These are phyloP conservation scores for Sceliomorpha sp. DNA, from an alignment of 2,888 invertebrate species.

Conservation along the genomic window DNA sequence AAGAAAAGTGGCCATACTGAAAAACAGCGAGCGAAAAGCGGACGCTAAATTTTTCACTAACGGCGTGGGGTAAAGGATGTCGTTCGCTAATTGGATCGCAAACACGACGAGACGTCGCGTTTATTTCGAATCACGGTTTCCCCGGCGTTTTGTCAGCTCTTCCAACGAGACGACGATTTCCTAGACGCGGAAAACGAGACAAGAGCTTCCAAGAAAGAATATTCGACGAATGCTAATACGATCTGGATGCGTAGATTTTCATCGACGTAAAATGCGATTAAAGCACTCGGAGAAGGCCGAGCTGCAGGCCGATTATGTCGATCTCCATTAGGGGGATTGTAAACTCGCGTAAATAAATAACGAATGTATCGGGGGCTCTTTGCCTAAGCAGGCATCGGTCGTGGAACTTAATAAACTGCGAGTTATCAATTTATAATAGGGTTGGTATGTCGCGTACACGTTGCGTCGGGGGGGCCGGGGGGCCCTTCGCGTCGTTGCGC, in stretches of 20 bases:
- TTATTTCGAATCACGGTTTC: no score
- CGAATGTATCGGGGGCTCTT: slow-evolving; percentile 77
- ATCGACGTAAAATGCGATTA: slow-evolving; percentile 58
- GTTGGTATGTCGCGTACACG: slow-evolving; percentile 68
- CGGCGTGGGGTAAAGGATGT: no score
- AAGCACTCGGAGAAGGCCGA: slow-evolving; percentile 52
- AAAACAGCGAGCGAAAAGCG: no score
- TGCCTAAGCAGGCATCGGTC: slow-evolving; percentile 77
- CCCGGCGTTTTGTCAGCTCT: no score
- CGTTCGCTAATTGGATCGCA: no score
- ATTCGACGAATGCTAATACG: slow-evolving; percentile 42
- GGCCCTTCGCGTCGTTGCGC: slow-evolving; percentile 47
- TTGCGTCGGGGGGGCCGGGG: no score
- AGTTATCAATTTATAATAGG: slow-evolving; percentile 77
- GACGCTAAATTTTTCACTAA: no score
- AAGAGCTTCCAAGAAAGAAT: no score
- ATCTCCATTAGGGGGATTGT: slow-evolving; percentile 78
- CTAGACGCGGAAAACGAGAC: no score
- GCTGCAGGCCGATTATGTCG: slow-evolving; percentile 71
- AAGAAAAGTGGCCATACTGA: no score
- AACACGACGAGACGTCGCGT: no score
- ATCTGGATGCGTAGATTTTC: slow-evolving; percentile 53
- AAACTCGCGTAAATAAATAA: slow-evolving; percentile 80
- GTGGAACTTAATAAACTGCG: slow-evolving; percentile 79
- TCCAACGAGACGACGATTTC: no score